Base-by-base conservation (phyloP, 1,140 invertebrate genomes). In the Dinoponera quadriceps region DNA sequence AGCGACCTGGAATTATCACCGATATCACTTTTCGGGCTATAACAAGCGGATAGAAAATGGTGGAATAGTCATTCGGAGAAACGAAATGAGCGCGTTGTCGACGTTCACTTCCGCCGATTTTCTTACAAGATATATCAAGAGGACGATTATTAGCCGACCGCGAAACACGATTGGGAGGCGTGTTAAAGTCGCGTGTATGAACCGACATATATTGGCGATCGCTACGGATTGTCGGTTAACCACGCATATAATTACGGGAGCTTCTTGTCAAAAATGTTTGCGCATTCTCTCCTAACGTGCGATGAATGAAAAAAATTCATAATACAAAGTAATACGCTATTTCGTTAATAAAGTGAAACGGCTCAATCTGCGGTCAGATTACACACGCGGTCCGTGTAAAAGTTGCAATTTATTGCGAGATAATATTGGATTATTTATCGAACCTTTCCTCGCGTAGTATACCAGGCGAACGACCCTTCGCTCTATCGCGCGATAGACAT, bases 151-250 rank as follows among this genome's bases (percentile, higher is more conserved):
- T 44, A 63, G 49, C 9, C 3, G n/a, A 75, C 57, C 38, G 20
- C 72, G 63, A 54, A 75, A 11, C 72, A 75, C 29, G 57, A 63
- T 63, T 75, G 14, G 38, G 4, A 63, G 27, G 2, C 29, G 44
- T 62, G 62, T n/a, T 83, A 85, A 80, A 75, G 83, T 83, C 20
- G 38, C 38, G 3, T 20, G 14, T 27, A n/a, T n/a, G 44, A 51
- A 68, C 16, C 22, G 62, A 83, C 54, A 18, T 59, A 65, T 44
- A 22, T 44, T 57, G 65, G 55, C 49, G 82, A 83, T 83, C 27
- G 13, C 16, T 27, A 22, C 5, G 48, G 11, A 69, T 75, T 75
- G 60, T 33, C 27, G 44, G 51, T 83, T 77, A 69, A 78, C 54
- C 83, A 57, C 48, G 68, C 18, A 29, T 83, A 74, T 60, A 38